Conservation (phyloP, 2,797 vertebrate genomes). For the Percopsis omiscomaycus region DNA sequence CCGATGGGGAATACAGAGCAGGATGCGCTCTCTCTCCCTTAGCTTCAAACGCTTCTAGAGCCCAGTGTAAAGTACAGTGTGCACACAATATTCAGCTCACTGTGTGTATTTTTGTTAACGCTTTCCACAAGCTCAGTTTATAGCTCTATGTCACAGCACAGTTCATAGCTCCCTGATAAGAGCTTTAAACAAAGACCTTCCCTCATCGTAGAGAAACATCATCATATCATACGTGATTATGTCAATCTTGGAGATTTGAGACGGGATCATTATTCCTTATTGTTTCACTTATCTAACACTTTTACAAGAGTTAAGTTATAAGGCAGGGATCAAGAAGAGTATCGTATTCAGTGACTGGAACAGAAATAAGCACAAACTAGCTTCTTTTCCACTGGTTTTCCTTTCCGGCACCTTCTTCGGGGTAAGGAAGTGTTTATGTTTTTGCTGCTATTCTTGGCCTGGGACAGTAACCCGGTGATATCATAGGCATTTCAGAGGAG, state of each 20-base stretch:
- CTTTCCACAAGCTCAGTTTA: background rate
- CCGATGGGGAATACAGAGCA: slow-evolving; percentile 40
- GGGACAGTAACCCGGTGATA: slow-evolving; percentile 42
- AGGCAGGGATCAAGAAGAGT: background rate
- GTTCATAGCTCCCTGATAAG: background rate
- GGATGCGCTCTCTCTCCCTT: slow-evolving; percentile 35
- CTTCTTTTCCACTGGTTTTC: background rate
- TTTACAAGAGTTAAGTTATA: background rate
- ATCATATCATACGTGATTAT: too few relatives aligned
- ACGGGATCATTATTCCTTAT: background rate
- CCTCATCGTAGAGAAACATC: too few relatives aligned
- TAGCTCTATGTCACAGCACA: background rate
- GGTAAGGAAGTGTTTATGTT: slow-evolving; percentile 35
- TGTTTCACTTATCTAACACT: background rate
- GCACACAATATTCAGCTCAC: background rate
- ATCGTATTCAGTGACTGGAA: background rate
- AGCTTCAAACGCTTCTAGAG: slow-evolving; percentile 2
- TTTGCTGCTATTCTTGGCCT: slow-evolving; percentile 44
- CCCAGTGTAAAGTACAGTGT: background rate
- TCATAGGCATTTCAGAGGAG: slow-evolving; percentile 38
- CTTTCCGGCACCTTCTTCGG: background rate
- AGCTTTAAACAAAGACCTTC: background rate
- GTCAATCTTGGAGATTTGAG: background rate
- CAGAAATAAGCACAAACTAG: background rate
- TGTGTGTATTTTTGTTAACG: background rate